Percentiles rank a stretch among this genome's conserved stretches.
phyloP scores from a whole-genome alignment of 1,140 invertebrate genomes.

The Drosophila ercepeae region DNA sequence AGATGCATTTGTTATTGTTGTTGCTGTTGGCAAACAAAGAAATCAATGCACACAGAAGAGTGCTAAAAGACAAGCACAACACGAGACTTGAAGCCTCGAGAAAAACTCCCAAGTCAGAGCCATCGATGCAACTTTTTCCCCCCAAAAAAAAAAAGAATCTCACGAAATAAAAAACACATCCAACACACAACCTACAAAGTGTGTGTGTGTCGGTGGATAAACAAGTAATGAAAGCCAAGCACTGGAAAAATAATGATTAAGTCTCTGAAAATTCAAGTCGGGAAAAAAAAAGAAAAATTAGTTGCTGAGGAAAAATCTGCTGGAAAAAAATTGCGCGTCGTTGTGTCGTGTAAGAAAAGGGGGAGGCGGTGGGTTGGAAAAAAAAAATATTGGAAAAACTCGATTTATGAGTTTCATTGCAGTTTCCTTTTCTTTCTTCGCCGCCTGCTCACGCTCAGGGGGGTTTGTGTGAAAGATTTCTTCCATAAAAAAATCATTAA shows the following conservation, averaged over 20 bases:
- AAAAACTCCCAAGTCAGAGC: conserved; percentile 25
- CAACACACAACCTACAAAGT: conserved; percentile 18
- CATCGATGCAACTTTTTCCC: background rate
- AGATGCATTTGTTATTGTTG: conserved; percentile 40
- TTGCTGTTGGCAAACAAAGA: conserved; percentile 59
- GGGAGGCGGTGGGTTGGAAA: conserved; percentile 17
- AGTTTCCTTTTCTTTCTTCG: conserved; percentile 54
- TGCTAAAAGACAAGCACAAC: conserved; percentile 58
- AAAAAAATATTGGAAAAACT: conserved; percentile 66
- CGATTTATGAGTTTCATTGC: conserved; percentile 71
- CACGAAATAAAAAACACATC: background rate
- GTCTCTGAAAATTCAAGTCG: conserved; percentile 43
- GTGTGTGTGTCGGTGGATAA: conserved; percentile 27
- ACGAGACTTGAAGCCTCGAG: conserved; percentile 24
- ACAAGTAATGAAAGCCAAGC: conserved; percentile 75
- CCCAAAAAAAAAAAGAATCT: conserved; percentile 1
- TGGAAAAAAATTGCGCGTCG: conserved; percentile 39
- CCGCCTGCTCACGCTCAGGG: conserved; percentile 14
- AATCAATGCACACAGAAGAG: conserved; percentile 65
- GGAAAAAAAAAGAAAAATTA: conserved; percentile 64
- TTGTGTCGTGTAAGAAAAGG: conserved; percentile 5
- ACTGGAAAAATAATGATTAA: conserved; percentile 78
- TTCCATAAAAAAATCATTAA: conserved; percentile 44
- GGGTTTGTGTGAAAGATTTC: conserved; percentile 17
- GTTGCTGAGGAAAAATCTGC: conserved; percentile 56